Conservation (phyloP, 1,140 invertebrate genomes). For the Rhyacophila brunnea region DNA sequence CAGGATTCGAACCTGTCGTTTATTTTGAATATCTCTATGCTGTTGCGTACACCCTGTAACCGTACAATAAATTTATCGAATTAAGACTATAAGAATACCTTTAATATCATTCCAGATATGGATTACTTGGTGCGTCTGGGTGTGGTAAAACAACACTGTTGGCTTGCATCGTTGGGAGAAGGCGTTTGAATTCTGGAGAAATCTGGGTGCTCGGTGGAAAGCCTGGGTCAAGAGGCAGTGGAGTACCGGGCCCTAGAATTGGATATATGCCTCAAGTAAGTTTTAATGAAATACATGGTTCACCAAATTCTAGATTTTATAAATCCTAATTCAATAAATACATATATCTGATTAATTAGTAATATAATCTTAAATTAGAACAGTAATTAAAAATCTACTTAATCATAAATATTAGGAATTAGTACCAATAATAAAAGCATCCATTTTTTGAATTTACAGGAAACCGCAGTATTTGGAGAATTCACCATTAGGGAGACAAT, state of each 20-base stretch:
- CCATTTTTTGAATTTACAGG: conserved; percentile 62
- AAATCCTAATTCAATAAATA: no score
- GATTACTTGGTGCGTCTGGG: conserved; percentile 81
- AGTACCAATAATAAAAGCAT: no score
- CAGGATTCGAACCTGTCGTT: no score
- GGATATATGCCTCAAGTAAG: conserved; percentile 67
- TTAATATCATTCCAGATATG: conserved; percentile 82
- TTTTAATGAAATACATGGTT: neutral
- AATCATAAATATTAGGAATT: no score
- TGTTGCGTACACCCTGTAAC: no score
- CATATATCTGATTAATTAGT: no score
- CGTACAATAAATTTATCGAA: no score
- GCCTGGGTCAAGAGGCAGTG: conserved; percentile 78
- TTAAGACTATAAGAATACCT: no score
- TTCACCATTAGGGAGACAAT: conserved; percentile 90
- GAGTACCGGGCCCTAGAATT: conserved; percentile 77
- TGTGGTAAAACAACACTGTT: conserved; percentile 85
- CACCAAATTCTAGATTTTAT: no score
- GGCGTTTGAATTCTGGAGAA: conserved; percentile 77
- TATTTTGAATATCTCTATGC: no score
- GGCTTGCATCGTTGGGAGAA: conserved; percentile 82
- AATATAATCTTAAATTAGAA: no score
- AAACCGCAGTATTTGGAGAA: conserved; percentile 87
- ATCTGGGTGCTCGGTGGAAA: conserved; percentile 84
- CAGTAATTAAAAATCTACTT: no score